Percentiles rank a stretch among this genome's conserved stretches.
These are phyloP conservation scores for Cryptus viduatorius DNA, from an alignment of 2,888 invertebrate genomes.

Conservation along the genomic window DNA sequence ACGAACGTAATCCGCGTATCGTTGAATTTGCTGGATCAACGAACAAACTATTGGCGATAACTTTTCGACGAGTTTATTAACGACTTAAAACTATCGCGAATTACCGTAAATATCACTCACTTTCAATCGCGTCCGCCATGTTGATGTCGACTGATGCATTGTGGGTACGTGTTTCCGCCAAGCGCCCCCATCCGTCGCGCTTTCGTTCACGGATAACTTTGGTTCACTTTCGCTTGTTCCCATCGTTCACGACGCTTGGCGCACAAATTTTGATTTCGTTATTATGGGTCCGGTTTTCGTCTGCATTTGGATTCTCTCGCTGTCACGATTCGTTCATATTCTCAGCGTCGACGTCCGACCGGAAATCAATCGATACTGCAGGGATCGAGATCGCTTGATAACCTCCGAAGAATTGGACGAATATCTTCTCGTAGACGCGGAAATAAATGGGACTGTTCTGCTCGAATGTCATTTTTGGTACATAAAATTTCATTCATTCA, in stretches of 20 bases:
- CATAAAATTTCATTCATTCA: too few species aligned
- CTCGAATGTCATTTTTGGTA: constrained; percentile 86
- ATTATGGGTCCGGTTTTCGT: background rate
- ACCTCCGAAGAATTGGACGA: constrained; percentile 84
- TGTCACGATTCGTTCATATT: constrained; percentile 5
- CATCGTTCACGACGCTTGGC: background rate
- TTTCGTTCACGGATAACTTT: background rate
- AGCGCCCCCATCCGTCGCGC: constrained; percentile 65
- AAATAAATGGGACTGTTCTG: constrained; percentile 83
- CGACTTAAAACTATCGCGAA: constrained; percentile 76
- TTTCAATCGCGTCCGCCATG: constrained; percentile 93
- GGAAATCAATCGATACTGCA: constrained; percentile 82
- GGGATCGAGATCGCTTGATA: constrained; percentile 84
- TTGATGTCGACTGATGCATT: constrained; percentile 87
- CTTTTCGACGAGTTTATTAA: constrained; percentile 64
- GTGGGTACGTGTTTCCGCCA: constrained; percentile 79
- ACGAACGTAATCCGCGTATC: background rate
- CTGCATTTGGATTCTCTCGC: background rate
- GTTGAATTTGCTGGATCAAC: constrained; percentile 47
- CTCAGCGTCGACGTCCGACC: constrained; percentile 50
- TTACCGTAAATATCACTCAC: constrained; percentile 88
- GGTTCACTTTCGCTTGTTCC: constrained; percentile 21
- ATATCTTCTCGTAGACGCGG: constrained; percentile 85
- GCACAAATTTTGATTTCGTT: constrained; percentile 10
- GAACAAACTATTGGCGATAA: constrained; percentile 45